These are phyloP conservation scores for Onthophagus sagittarius DNA, from an alignment of 2,888 invertebrate species.

Conservation along the genomic window DNA sequence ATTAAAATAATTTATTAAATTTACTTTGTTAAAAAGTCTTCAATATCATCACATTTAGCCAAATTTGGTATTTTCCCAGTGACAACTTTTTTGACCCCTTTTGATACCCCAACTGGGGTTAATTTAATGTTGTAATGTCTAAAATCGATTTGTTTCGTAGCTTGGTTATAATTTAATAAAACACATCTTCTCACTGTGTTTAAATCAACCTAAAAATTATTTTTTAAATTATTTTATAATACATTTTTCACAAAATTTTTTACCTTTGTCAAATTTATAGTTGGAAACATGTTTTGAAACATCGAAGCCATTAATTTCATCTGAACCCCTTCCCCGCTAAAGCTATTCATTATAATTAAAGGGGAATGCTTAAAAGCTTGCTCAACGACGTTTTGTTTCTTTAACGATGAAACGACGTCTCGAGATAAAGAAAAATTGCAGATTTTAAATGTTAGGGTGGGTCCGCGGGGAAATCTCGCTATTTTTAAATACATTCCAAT, in stretches of 20 bases:
- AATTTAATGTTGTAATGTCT: conserved; percentile 94
- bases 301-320: conserved; percentile 90
- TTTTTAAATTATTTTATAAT: conserved; percentile 6
- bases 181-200: conserved; percentile 84
- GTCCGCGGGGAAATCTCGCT: conserved; percentile 82
- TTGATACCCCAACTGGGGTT: conserved; percentile 85
- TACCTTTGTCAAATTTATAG: conserved; percentile 89
- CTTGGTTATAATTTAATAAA: conserved; percentile 82
- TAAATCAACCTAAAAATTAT: conserved; percentile 68
- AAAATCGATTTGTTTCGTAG: conserved; percentile 83
- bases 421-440: conserved; percentile 75
- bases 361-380: conserved; percentile 86
- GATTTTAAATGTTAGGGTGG: conserved; percentile 86
- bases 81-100: conserved; percentile 88
- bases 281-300: conserved; percentile 98
- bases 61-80: conserved; percentile 90
- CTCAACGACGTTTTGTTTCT: conserved; percentile 78
- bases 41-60: conserved; percentile 76
- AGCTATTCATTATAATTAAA: conserved; percentile 84
- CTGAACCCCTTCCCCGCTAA: conserved; percentile 84
- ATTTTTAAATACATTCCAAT: conserved; percentile 82
- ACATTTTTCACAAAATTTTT: too few relatives aligned
- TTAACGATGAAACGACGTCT: conserved; percentile 82
- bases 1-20: conserved; percentile 36
- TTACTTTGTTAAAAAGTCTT: conserved; percentile 83